phyloP scores from a whole-genome alignment of 2,888 invertebrate species.

The Agonopterix heracliana region DNA sequence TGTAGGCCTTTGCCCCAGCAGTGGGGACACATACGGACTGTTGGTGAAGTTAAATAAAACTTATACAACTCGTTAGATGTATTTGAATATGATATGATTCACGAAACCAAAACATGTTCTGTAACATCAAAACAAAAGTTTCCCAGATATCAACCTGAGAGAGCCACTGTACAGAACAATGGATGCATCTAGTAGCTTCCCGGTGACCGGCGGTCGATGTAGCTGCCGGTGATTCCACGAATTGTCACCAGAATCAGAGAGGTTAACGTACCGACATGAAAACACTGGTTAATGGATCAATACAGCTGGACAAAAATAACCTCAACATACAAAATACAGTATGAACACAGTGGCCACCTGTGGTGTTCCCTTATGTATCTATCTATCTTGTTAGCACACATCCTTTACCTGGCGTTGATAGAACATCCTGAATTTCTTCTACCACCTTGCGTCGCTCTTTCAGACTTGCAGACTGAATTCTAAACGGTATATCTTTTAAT shows the following conservation, averaged over 20 bases:
- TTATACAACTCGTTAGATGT: too few species aligned
- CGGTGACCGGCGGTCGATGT: too few species aligned
- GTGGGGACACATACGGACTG: too few species aligned
- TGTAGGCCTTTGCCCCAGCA: too few species aligned
- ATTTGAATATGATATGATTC: too few species aligned
- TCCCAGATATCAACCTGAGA: too few species aligned
- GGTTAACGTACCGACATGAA: slow-evolving; percentile 8
- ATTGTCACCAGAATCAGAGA: background rate
- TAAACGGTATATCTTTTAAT: slow-evolving; percentile 83
- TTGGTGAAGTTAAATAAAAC: too few species aligned
- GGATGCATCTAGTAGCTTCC: too few species aligned
- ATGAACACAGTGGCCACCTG: background rate
- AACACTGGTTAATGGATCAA: slow-evolving; percentile 26
- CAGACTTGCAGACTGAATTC: slow-evolving; percentile 83
- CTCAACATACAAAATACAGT: slow-evolving; percentile 3
- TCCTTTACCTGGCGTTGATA: slow-evolving; percentile 82
- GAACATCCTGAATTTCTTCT: slow-evolving; percentile 80
- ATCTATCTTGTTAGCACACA: background rate
- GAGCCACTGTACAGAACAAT: too few species aligned
- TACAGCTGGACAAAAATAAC: slow-evolving; percentile 25
- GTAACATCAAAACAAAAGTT: too few species aligned
- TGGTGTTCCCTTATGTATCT: background rate
- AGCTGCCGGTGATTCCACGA: too few species aligned
- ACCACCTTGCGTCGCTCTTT: slow-evolving; percentile 81
- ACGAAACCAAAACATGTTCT: too few species aligned